Conservation (phyloP, 2,888 invertebrate genomes). For the Andrena dorsata region DNA sequence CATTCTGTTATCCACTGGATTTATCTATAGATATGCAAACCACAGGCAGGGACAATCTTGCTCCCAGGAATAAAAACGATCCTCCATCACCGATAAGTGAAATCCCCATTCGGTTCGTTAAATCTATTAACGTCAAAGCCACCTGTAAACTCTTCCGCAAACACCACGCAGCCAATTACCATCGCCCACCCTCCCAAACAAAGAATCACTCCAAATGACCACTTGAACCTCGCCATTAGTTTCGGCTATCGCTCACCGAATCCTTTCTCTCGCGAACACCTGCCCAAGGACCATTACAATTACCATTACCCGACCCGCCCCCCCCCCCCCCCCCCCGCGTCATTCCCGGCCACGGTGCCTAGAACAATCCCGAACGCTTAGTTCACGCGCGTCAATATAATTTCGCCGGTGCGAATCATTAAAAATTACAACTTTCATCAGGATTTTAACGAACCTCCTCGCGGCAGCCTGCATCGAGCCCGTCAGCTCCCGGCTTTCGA, state of each 20-base stretch:
- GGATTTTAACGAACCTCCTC: slow-evolving; percentile 53
- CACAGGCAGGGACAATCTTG: no score
- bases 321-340: neutral
- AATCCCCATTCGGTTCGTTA: no score
- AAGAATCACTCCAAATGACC: slow-evolving; percentile 13
- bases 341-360: neutral
- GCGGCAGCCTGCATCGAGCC: slow-evolving; percentile 39
- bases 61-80: no score
- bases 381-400: slow-evolving; percentile 19
- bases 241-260: neutral
- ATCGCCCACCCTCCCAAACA: neutral
- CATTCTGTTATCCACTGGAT: no score
- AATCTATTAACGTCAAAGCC: neutral
- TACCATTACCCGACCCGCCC: neutral
- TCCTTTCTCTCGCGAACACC: neutral
- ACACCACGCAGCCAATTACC: slow-evolving; percentile 8
- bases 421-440: slow-evolving; percentile 54
- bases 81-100: no score
- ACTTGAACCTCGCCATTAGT: slow-evolving; percentile 9
- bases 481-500: slow-evolving; percentile 36
- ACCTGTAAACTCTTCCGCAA: neutral
- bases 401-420: slow-evolving; percentile 35
- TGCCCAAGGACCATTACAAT: slow-evolving; percentile 21
- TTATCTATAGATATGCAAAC: no score
- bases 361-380: slow-evolving; percentile 1